Conservation (phyloP, 2,113 vertebrate genomes). For the Sander vitreus region DNA sequence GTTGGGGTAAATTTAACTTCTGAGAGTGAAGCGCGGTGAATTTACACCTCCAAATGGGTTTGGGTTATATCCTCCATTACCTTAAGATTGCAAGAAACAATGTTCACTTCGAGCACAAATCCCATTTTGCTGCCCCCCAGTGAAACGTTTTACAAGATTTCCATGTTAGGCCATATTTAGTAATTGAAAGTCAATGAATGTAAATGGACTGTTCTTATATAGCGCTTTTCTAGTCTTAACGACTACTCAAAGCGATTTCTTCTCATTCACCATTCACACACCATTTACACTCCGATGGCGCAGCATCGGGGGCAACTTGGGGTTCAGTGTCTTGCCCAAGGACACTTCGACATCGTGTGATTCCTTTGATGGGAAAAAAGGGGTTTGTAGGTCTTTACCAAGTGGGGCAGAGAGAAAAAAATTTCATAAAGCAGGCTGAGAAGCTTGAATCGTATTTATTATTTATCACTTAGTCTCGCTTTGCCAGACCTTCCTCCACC, state of each 20-base stretch:
- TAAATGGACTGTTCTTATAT: too few species aligned
- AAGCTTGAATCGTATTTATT: constrained; percentile 7
- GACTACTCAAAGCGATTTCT: too few species aligned
- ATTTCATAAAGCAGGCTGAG: not conserved
- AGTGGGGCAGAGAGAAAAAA: constrained; percentile 26
- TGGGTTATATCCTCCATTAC: constrained; percentile 68
- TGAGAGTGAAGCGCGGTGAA: constrained; percentile 58
- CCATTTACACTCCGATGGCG: too few species aligned
- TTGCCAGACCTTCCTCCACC: too few species aligned
- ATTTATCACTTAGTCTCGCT: not conserved
- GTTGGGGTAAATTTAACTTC: constrained; percentile 64
- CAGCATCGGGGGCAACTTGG: too few species aligned
- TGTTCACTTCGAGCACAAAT: constrained; percentile 52
- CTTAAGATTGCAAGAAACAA: constrained; percentile 32
- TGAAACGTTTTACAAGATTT: constrained; percentile 66
- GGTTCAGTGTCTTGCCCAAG: too few species aligned
- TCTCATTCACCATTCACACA: too few species aligned
- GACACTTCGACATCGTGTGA: too few species aligned
- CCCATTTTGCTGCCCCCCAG: constrained; percentile 42
- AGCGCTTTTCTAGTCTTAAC: too few species aligned
- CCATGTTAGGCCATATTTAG: constrained; percentile 63
- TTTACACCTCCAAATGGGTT: constrained; percentile 69
- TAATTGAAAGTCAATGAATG: constrained; percentile 56
- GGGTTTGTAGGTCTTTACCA: constrained; percentile 46
- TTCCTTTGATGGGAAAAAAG: constrained; percentile 27